A percentile compares a stretch with the other conserved stretches of the same genome.
Evolutionary conservation across 2,113 vertebrate genomes (phyloP).

Genomic region (Pelobates fuscus): DNA sequence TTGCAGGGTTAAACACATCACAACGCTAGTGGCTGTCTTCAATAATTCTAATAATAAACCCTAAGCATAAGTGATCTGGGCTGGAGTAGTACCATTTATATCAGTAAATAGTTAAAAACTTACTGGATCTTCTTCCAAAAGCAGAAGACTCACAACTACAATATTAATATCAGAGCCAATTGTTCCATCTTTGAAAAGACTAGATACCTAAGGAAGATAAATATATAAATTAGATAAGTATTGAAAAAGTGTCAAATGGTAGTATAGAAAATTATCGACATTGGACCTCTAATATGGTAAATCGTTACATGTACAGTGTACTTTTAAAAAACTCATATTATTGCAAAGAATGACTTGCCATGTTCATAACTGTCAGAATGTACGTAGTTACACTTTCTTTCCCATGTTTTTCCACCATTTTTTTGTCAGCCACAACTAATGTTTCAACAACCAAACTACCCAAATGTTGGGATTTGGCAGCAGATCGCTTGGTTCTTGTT

Average conservation of each 20-base stretch:
- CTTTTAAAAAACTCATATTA: too few relatives aligned
- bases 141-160: constrained; percentile 90
- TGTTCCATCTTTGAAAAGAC: constrained; percentile 96
- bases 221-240: too few relatives aligned
- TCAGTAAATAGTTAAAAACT: constrained; percentile 57
- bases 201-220: constrained; percentile 81
- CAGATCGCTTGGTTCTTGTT: constrained; percentile 80
- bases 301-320: too few relatives aligned
- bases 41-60: too few relatives aligned
- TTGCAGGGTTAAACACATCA: too few relatives aligned
- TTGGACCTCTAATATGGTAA: too few relatives aligned
- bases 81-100: neutral
- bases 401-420: constrained; percentile 95
- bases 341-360: constrained; percentile 75
- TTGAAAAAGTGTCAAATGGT: too few relatives aligned
- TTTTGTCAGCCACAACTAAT: constrained; percentile 94
- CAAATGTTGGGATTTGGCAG: constrained; percentile 77
- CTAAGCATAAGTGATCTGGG: neutral
- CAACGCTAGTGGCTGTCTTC: too few relatives aligned
- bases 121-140: constrained; percentile 95
- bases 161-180: constrained; percentile 96
- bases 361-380: constrained; percentile 97
- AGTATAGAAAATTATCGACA: too few relatives aligned
- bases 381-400: constrained; percentile 93
- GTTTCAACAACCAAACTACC: constrained; percentile 90